Base-by-base conservation (phyloP, 2,797 vertebrate species). In the Limosa lapponica region DNA sequence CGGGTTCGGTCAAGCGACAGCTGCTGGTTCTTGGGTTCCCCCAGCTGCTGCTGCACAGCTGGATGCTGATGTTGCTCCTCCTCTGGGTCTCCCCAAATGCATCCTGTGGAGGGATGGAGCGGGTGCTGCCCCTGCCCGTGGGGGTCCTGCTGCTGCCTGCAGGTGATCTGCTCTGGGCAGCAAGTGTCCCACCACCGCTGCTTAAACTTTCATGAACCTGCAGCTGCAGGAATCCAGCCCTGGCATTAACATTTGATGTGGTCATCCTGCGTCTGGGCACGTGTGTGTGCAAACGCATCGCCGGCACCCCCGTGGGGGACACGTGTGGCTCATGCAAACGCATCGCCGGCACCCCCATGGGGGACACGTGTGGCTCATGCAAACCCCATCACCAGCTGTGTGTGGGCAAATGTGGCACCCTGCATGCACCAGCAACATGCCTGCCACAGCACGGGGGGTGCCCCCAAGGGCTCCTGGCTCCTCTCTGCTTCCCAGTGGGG, bases 181-280 rank as follows among this genome's bases (percentile, higher is more conserved):
- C 32, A 11, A 79, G 74, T 95, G 90, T 94, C 97, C 95, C 95
- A 32, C 69, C 2, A 7, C 57, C 14, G 55, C 95, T 95, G 77
- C 82, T 98, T 67, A 97, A 98, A 96, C 23, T 96, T 98, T 97
- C 37, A 98, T 97, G 97, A 97, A 52, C 82, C 67, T 57, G 37
- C 80, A 77, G 96, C 87, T 0, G 16, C 69, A 66, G 69, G 84
- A 94, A 90, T 85, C 79, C 87, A 75, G 79, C 67, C 34, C 73
- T 12, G 37, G 49, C 96, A 97, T 97, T 96, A 96, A 97, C 91
- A 83, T 97, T 97, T 97, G 91, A 97, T 96, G 95, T 1, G 65
- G 87, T 83, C 85, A 71, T 69, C 72, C 69, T 1, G 0, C 0
- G 1, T 41, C 70, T 20, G 49, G 92, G 89, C 90, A 77, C 46